Evolutionary conservation across 2,113 vertebrate species (phyloP), one percentile per base, ranked within the genome.

Genomic region (Megaceryle torquata): DNA sequence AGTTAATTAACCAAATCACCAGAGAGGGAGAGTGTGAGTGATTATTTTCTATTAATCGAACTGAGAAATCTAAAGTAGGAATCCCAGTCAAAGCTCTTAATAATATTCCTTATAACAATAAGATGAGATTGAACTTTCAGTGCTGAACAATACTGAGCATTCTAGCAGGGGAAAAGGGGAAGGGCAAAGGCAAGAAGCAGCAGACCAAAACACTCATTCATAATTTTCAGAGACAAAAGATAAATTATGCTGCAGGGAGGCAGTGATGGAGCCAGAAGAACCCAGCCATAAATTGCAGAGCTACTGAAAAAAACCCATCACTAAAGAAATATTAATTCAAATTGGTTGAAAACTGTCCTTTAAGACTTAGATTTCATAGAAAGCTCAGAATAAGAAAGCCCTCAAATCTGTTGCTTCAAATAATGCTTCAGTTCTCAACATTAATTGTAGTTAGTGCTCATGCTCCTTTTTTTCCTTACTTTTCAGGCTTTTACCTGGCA

Each of bases 1-100:
- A 96, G 95, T 98, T 98, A 98, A 98, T 98, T 97, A 98, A 96
- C 88, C 83, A 97, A 98, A 97, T 98, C 88, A 90, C 97, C 97
- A 63, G 91, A 98, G 97, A 97, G 95, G 78, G 87, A 89, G 59
- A 94, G 41, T 54, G 56, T 89, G 84, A 97, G 82, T 96, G 96
- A 98, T 98, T 97, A 96, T 97, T 98, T 98, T 97, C 94, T 96
- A 91, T 98, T 98, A 98, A 98, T 98, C 90, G 89, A 97, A 97
- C 89, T 88, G 89, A 97, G 97, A 97, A 97, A 97, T 97, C 95
- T 97, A 50, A 95, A 93, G 89, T 88, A 97, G 90, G 88, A 93
- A 86, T 92, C 81, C 92, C 91, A 96, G 82, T 92, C 96, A 97
- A 78, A 94, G 82, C 91, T 97, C 85, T 97, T 93, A 83, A 93